Base-by-base conservation (phyloP, 2,113 vertebrate species). In the Nannospalax galili region DNA sequence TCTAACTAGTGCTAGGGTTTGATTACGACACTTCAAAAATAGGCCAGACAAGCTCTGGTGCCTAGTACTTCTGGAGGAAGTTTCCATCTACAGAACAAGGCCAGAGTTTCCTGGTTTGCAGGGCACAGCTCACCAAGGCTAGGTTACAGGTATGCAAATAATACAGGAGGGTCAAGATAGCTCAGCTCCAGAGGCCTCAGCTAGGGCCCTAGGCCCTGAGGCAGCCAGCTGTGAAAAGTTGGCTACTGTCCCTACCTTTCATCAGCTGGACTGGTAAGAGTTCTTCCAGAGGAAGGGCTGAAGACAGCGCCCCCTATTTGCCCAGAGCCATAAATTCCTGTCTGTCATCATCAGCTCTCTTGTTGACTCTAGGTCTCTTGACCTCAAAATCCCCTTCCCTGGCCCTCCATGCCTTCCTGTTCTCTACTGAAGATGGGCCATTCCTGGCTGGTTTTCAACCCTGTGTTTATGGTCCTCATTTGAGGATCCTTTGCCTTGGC, bases 51-150 rank as follows among this genome's bases (percentile, higher is more conserved):
- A 72, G 28, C 56, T 85, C 78, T 70, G 67, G 87, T 75, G 70
- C 84, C 79, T 62, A 90, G 14, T 42, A 52, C 62, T 72, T 52
- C 74, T 87, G 92, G 28, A 94, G 95, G 72, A 96, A 94, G 70
- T 89, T 96, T 92, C 89, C 79, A 94, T n/a, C 22, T 58, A 26
- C 30, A 72, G 91, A 86, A 84, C 78, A 93, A 88, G 72, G 56
- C 56, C 84, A 65, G 78, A 32, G n/a, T 42, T 85, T 82, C 87
- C 87, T 12, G 22, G 52, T 91, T 89, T 70, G 72, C 26, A 24
- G 74, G 40, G 10, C 64, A 11, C 65, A 89, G 45, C 65, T 95
- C 56, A 40, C 52, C 52, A 24, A 75, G 20, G 20, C 84, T 89
- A 37, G 82, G 74, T 84, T 89, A 84, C 48, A 92, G 40, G 91